These are phyloP conservation scores for Brachirus orientalis DNA, from an alignment of 2,113 vertebrate genomes.

Conservation along the genomic window DNA sequence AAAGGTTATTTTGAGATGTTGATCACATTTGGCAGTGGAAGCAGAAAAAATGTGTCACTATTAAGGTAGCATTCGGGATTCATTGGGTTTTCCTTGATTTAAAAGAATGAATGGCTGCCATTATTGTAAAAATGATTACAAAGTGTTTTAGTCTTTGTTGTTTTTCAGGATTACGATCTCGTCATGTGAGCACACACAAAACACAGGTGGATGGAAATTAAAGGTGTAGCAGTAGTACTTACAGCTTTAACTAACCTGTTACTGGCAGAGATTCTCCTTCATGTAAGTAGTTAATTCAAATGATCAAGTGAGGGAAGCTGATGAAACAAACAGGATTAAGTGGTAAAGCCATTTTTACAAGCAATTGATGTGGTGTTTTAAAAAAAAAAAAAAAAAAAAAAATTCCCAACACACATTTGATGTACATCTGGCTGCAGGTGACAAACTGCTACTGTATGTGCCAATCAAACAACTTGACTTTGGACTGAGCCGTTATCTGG, in stretches of 20 bases:
- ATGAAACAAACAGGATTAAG: conserved; percentile 92
- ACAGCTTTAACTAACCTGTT: conserved; percentile 95
- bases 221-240: conserved; percentile 81
- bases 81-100: not conserved
- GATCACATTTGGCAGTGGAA: not conserved
- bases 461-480: not conserved
- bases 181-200: conserved; percentile 7
- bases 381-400: conserved; percentile 22
- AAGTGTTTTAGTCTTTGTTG: not conserved
- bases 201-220: not conserved
- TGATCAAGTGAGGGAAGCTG: conserved; percentile 89
- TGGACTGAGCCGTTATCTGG: not conserved
- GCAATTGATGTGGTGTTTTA: no score
- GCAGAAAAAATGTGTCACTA: not conserved
- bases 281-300: conserved; percentile 89
- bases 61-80: not conserved
- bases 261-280: conserved; percentile 87
- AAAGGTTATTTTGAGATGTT: not conserved
- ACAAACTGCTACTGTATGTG: conserved; percentile 1
- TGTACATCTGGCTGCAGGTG: conserved; percentile 16
- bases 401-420: conserved; percentile 27
- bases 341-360: conserved; percentile 28
- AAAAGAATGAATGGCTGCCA: not conserved
- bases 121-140: not conserved
- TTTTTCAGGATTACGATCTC: not conserved